Evolutionary conservation across 2,888 invertebrate genomes (phyloP).

Genomic region (Malthinus flaveolus): DNA sequence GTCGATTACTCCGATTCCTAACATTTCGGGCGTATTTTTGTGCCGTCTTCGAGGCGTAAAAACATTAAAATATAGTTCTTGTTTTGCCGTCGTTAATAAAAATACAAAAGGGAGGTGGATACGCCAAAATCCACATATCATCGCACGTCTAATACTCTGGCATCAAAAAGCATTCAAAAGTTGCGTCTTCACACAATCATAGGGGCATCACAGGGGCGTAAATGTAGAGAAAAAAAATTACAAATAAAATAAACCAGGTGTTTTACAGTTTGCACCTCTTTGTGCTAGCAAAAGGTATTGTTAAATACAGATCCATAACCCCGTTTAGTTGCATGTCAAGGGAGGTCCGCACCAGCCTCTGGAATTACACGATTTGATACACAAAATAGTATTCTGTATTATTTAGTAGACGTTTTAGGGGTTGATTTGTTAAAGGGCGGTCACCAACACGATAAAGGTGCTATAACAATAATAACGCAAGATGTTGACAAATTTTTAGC

Average conservation of each 20-base stretch:
- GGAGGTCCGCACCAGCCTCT: slow-evolving; percentile 52
- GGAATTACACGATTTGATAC: slow-evolving; percentile 56
- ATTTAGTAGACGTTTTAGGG: slow-evolving; percentile 33
- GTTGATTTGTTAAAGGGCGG: slow-evolving; percentile 49
- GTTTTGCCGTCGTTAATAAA: slow-evolving; percentile 7
- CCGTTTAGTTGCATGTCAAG: slow-evolving; percentile 39
- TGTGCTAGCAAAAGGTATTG: slow-evolving; percentile 26
- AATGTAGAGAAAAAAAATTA: slow-evolving; percentile 10
- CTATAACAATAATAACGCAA: slow-evolving; percentile 38
- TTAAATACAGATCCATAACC: slow-evolving; percentile 26
- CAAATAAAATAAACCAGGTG: slow-evolving; percentile 33
- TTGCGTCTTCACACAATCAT: slow-evolving; percentile 3
- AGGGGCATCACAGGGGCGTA: slow-evolving; percentile 17
- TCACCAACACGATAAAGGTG: slow-evolving; percentile 41
- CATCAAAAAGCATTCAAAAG: neutral
- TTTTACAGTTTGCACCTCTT: slow-evolving; percentile 36
- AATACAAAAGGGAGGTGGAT: slow-evolving; percentile 21
- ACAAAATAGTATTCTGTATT: slow-evolving; percentile 46
- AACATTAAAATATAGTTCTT: slow-evolving; percentile 13
- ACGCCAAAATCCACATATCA: slow-evolving; percentile 23
- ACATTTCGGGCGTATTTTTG: slow-evolving; percentile 13
- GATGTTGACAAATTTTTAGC: slow-evolving; percentile 51
- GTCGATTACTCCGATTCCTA: too few relatives aligned
- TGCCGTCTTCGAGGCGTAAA: slow-evolving; percentile 14
- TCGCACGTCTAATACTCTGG: slow-evolving; percentile 10